Base-by-base conservation (phyloP, 1,140 invertebrate species). In the Andrena cerasifolii region DNA sequence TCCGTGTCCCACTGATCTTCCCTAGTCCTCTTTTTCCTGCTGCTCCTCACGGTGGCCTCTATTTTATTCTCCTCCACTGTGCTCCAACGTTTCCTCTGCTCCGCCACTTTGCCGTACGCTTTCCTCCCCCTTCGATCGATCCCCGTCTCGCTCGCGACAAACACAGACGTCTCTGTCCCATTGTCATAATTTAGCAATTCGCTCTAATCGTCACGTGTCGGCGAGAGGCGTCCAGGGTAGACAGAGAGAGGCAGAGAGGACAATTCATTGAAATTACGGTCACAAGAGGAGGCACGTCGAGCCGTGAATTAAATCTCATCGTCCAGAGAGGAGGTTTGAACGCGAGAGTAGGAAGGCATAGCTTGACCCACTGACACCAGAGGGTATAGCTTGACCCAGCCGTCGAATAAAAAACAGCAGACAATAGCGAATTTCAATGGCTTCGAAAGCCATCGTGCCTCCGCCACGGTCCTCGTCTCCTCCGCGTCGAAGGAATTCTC, bases 261-360 rank as follows among this genome's bases (percentile, higher is more conserved):
- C 36, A 28, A 33, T 49, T 67, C 56, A 62, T 65, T 62, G 61
- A 75, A 79, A 67, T 74, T 74, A 58, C 59, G 43, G 28, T 16
- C 51, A 18, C 8, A 28, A 43, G 54, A 59, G 21, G 40, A 53
- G 54, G 54, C 54, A 28, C 54, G 45, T 31, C 5, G 68, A 26
- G 56, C 40, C 53, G 63, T 45, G 45, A 77, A 68, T 77, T 71
- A 68, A 77, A 71, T 77, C 56, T 59, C 61, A 24, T 76, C 53
- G 28, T 36, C n/a, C 7, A 21, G 58, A 40, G 33, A n/a, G 14
- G 43, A 47, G n/a, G 18, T 33, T n/a, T 14, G 56, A 26, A 36
- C 21, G 26, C 26, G 18, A 8, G 36, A 40, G 24, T 45, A 74
- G 36, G 47, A 76, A 58, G 40, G 51, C 45, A 58, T 49, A 18